These are phyloP conservation scores for Falco cherrug DNA, from an alignment of 2,797 vertebrate genomes.

Conservation along the genomic window DNA sequence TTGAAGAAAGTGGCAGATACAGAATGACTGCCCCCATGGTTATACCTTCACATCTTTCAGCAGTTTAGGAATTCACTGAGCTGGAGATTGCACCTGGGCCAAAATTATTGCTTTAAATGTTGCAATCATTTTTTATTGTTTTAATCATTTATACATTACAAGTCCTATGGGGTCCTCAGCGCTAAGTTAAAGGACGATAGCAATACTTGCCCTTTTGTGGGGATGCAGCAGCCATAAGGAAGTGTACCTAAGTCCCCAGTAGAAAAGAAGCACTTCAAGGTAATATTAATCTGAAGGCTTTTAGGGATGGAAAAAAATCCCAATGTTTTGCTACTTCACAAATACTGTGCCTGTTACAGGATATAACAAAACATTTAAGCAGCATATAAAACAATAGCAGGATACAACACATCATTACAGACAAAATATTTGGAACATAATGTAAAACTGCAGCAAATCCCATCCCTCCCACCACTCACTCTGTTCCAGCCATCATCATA, in stretches of 20 bases:
- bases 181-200: background rate
- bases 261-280: background rate
- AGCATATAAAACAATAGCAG: slow-evolving; percentile 58
- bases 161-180: background rate
- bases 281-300: background rate
- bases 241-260: background rate
- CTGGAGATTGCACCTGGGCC: background rate
- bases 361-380: slow-evolving; percentile 41
- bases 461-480: background rate
- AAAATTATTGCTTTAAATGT: slow-evolving; percentile 17
- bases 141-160: slow-evolving; percentile 21
- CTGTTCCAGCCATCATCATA: slow-evolving; percentile 50
- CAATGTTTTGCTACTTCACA: background rate
- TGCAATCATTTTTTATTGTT: slow-evolving; percentile 26
- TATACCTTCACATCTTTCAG: background rate
- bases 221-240: background rate
- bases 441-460: slow-evolving; percentile 26
- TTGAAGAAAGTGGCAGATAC: background rate
- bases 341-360: slow-evolving; percentile 8
- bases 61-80: slow-evolving; percentile 17
- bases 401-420: slow-evolving; percentile 63
- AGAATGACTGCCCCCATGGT: background rate
- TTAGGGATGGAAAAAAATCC: background rate
- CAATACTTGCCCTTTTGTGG: background rate
- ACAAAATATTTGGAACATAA: slow-evolving; percentile 34